These are phyloP conservation scores for Crioceris asparagi DNA, from an alignment of 2,888 invertebrate species.

Conservation along the genomic window DNA sequence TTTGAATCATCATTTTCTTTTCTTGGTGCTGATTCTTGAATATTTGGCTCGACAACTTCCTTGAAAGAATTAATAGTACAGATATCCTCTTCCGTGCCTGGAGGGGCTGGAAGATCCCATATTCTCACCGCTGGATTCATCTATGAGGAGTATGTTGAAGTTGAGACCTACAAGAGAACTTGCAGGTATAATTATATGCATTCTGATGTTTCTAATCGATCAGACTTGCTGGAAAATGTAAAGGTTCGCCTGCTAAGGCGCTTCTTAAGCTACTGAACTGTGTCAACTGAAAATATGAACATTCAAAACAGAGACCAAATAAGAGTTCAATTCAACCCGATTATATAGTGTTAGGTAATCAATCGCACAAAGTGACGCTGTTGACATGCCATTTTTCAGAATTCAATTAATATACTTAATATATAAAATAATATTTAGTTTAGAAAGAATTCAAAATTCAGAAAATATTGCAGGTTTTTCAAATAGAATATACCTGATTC, in stretches of 20 bases:
- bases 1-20: no score
- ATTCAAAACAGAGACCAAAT: no score
- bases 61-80: no score
- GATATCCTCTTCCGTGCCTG: constrained; percentile 32
- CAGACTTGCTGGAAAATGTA: constrained; percentile 12
- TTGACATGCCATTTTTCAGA: constrained; percentile 16
- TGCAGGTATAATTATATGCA: constrained; percentile 40
- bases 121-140: constrained; percentile 31
- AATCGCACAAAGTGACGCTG: constrained; percentile 20
- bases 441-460: no score
- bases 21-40: no score
- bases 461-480: no score
- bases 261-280: constrained; percentile 12
- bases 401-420: no score
- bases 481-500: no score
- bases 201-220: constrained; percentile 22
- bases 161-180: constrained; percentile 41
- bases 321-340: no score
- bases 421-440: no score
- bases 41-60: no score
- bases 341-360: constrained; percentile 27
- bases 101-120: constrained; percentile 37
- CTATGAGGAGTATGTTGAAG: constrained; percentile 22
- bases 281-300: constrained; percentile 14
- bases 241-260: constrained; percentile 9